phyloP scores from a whole-genome alignment of 2,113 vertebrate genomes.

The Heteronetta atricapilla region DNA sequence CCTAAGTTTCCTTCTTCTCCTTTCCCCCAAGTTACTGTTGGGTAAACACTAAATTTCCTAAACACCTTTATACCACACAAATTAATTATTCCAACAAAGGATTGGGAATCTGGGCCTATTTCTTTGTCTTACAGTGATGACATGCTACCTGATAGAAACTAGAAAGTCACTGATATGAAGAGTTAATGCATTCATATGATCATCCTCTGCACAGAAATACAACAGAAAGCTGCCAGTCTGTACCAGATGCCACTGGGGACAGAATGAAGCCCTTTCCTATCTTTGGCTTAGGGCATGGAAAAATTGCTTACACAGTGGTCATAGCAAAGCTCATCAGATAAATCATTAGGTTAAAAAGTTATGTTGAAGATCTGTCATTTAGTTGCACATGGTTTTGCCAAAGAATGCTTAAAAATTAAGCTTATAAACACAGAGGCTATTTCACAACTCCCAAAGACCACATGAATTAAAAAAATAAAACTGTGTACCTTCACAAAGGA shows the following conservation, averaged over 20 bases:
- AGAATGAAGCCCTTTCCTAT: not conserved
- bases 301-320: rapidly evolving
- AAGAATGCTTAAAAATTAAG: not conserved
- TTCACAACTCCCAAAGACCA: not conserved
- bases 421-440: not conserved
- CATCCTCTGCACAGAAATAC: not conserved
- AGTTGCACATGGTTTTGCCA: not conserved
- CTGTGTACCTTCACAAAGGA: not conserved
- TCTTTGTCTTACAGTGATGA: not conserved
- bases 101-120: not conserved
- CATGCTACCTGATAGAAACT: not conserved
- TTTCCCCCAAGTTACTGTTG: not conserved
- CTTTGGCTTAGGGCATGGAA: not conserved
- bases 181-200: not conserved
- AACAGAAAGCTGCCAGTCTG: not conserved
- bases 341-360: not conserved
- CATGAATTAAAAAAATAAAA: not conserved
- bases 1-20: no score
- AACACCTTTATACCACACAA: not conserved
- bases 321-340: not conserved
- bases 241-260: not conserved
- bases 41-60: not conserved
- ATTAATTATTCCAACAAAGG: not conserved
- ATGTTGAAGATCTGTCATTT: not conserved
- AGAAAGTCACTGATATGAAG: not conserved